These are phyloP conservation scores for Ophiodon elongatus DNA, from an alignment of 2,113 vertebrate species.

Conservation along the genomic window DNA sequence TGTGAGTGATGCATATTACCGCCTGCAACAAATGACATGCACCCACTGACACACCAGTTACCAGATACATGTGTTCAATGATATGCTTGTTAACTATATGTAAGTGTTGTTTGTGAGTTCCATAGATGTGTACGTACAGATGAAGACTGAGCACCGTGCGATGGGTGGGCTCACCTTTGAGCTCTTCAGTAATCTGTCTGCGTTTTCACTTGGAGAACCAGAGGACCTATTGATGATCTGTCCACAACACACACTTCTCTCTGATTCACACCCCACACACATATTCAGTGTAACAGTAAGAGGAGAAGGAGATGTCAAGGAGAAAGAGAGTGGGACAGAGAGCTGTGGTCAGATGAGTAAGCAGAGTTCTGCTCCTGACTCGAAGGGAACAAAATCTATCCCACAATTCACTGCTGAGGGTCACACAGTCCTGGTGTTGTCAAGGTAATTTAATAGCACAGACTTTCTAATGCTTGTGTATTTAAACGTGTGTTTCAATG, in stretches of 20 bases:
- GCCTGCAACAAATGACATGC: slow-evolving; percentile 55
- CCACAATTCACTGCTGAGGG: slow-evolving; percentile 46
- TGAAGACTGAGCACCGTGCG: slow-evolving; percentile 4
- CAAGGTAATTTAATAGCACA: slow-evolving; percentile 55
- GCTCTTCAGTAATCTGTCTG: slow-evolving; percentile 45
- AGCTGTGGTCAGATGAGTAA: slow-evolving; percentile 62
- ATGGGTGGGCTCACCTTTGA: background rate
- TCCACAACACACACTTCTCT: slow-evolving; percentile 32
- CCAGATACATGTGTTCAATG: slow-evolving; percentile 16
- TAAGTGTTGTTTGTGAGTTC: slow-evolving; percentile 1
- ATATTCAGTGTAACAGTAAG: slow-evolving; percentile 48
- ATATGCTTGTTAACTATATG: background rate
- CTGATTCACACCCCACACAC: slow-evolving; percentile 21
- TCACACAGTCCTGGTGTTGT: slow-evolving; percentile 56
- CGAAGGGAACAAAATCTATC: slow-evolving; percentile 45
- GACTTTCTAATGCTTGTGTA: slow-evolving; percentile 31
- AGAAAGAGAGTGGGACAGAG: slow-evolving; percentile 36
- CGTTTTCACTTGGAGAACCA: slow-evolving; percentile 25
- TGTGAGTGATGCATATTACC: slow-evolving; percentile 44
- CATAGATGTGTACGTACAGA: background rate
- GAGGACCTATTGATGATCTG: slow-evolving; percentile 46
- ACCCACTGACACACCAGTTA: slow-evolving; percentile 5
- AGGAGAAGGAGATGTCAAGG: slow-evolving; percentile 59
- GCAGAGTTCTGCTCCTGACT: slow-evolving; percentile 46
- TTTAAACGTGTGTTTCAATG: slow-evolving; percentile 7